Base-by-base conservation (phyloP, 2,797 vertebrate species). In the Hippopotamyrus pictus region DNA sequence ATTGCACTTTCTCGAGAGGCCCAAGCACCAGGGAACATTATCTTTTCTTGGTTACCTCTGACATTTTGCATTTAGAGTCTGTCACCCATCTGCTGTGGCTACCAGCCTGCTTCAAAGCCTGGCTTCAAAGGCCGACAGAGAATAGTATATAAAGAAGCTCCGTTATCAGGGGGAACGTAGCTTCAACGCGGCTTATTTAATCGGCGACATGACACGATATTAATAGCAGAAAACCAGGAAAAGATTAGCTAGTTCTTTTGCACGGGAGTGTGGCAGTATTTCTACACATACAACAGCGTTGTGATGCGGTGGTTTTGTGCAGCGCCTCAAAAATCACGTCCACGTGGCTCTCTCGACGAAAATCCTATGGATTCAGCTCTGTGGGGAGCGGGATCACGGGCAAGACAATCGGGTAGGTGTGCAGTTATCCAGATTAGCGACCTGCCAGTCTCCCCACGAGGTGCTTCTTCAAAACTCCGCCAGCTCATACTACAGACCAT, bases 41-140 rank as follows among this genome's bases (percentile, higher is more conserved):
- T 88, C 90, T 82, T 50, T 89, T 48, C 84, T 65, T 51, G 86
- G 89, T 89, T 86, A 90, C 65, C 50, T 89, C 89, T 84, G 79
- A 87, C 90, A 91, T 91, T 89, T 91, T 88, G 86, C 59, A 90
- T 87, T 92, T 86, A 90, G 90, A 89, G 86, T 83, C 90, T 89
- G 88, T 86, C 33, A 92, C 29, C 85, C 79, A 90, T 89, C 88
- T 76, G 84, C 88, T 33, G 85, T 57, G 90, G 88, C 86, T 46
- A 90, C 88, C 89, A 73, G 89, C n/a, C 85, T 59, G 79, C 88
- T 89, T 89, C 84, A 88, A 88, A 88, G 87, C 86, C 17, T 53
- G 89, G 50, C 88, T 84, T 65, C 89, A 88, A 62, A 89, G 44
- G 12, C 22, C n/a, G n/a, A 59, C 79, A 89, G 53, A n/a, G 4